Conservation (phyloP, 2,113 vertebrate species). For the Corvus moneduloides region DNA sequence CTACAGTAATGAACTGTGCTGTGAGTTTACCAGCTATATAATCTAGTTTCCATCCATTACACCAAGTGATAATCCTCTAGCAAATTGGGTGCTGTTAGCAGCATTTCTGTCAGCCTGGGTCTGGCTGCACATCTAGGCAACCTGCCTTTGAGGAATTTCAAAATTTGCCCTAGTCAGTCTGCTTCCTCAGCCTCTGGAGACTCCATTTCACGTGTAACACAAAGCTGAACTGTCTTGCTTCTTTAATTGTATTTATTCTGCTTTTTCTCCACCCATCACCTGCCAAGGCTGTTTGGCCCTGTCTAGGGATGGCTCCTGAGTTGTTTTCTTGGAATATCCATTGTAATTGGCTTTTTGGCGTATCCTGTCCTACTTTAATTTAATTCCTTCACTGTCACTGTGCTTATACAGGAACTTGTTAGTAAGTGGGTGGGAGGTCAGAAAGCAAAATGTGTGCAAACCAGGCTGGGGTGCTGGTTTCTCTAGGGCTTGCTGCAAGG, state of each 20-base stretch:
- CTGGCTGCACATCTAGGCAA: background rate
- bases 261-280: background rate
- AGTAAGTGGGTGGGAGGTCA: background rate
- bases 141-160: slow-evolving; percentile 29
- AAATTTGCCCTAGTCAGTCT: background rate
- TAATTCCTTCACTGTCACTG: background rate
- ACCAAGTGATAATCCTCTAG: slow-evolving; percentile 18
- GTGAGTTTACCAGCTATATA: background rate
- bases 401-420: background rate
- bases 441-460: background rate
- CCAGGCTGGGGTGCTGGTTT: background rate
- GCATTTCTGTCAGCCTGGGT: background rate
- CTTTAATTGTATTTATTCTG: slow-evolving; percentile 15
- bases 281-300: background rate
- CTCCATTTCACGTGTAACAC: background rate
- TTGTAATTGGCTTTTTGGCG: slow-evolving; percentile 1
- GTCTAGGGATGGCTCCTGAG: background rate
- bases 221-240: background rate
- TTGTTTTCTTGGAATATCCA: background rate
- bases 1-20: background rate
- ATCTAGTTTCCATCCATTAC: background rate
- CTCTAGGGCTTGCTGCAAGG: background rate
- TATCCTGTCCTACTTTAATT: background rate
- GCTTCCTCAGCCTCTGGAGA: slow-evolving; percentile 2
- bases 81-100: slow-evolving; percentile 21